These are phyloP conservation scores for Carabus problematicus DNA, from an alignment of 2,888 invertebrate species.

Conservation along the genomic window DNA sequence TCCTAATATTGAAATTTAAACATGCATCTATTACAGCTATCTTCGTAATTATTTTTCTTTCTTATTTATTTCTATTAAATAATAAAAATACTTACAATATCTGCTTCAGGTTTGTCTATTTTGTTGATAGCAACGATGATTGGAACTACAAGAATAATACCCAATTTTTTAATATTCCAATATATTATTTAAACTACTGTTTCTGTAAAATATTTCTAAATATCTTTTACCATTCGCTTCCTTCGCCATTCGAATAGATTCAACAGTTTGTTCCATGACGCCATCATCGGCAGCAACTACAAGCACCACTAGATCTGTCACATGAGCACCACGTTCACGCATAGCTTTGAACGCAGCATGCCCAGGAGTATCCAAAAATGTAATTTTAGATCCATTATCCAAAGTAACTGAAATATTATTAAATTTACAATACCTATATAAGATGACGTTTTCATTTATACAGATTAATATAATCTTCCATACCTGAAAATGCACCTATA, in stretches of 20 bases:
- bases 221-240: conserved; percentile 69
- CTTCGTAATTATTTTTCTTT: background rate
- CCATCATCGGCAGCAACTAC: conserved; percentile 99
- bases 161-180: background rate
- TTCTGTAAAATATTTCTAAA: background rate
- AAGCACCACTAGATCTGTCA: conserved; percentile 92
- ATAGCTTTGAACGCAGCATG: conserved; percentile 97
- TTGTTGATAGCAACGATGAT: conserved; percentile 98
- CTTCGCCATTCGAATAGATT: conserved; percentile 87
- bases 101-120: conserved; percentile 90
- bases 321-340: conserved; percentile 91
- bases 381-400: conserved; percentile 77
- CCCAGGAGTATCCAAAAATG: conserved; percentile 98
- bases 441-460: conserved; percentile 3
- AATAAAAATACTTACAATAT: conserved; percentile 73
- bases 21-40: background rate
- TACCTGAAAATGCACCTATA: conserved; percentile 95
- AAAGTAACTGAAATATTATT: conserved; percentile 70
- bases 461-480: too few species aligned
- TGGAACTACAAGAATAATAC: conserved; percentile 72
- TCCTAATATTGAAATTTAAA: conserved; percentile 63
- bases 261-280: conserved; percentile 96
- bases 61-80: background rate
- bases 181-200: conserved; percentile 2
- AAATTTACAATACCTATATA: too few species aligned